A percentile compares a stretch with the other conserved stretches of the same genome.
These are phyloP conservation scores for Daubentonia madagascariensis DNA, from an alignment of 2,113 vertebrate genomes.

Conservation along the genomic window DNA sequence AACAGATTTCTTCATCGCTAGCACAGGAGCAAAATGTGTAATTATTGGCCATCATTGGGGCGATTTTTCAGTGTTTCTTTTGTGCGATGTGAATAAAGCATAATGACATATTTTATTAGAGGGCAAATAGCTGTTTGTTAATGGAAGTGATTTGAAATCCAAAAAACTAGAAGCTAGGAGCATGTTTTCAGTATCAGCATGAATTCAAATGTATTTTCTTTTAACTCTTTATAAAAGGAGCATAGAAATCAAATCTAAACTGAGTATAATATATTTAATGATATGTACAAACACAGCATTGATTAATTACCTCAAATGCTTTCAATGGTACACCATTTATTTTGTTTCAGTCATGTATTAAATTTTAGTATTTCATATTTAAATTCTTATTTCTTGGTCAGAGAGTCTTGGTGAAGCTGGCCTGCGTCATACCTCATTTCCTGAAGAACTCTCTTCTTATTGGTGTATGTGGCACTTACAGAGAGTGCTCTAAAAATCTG, in stretches of 20 bases:
- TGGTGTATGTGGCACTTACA: constrained; percentile 77
- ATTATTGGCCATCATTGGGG: constrained; percentile 99
- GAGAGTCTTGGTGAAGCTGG: constrained; percentile 81
- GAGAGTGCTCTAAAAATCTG: constrained; percentile 72
- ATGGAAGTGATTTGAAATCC: constrained; percentile 93
- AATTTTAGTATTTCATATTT: constrained; percentile 87
- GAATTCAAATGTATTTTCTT: constrained; percentile 91
- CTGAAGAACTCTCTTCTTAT: constrained; percentile 81
- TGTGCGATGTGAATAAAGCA: constrained; percentile 99
- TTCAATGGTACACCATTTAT: constrained; percentile 85
- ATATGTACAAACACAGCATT: constrained; percentile 91
- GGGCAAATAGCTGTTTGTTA: constrained; percentile 97
- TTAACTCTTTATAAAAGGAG: constrained; percentile 89
- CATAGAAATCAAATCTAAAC: constrained; percentile 92
- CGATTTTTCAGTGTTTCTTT: constrained; percentile 99
- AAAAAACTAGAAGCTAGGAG: constrained; percentile 86
- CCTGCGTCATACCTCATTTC: constrained; percentile 80
- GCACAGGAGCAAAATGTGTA: constrained; percentile 99
- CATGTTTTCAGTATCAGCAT: constrained; percentile 89
- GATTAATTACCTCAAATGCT: constrained; percentile 89
- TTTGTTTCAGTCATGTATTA: constrained; percentile 86
- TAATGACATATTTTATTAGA: constrained; percentile 99
- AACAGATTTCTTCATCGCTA: constrained; percentile 91
- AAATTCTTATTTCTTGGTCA: constrained; percentile 85
- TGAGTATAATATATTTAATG: constrained; percentile 91